Evolutionary conservation across 2,113 vertebrate species (phyloP), one percentile per base, ranked within the genome.

Genomic region (Corythornis cristatus): DNA sequence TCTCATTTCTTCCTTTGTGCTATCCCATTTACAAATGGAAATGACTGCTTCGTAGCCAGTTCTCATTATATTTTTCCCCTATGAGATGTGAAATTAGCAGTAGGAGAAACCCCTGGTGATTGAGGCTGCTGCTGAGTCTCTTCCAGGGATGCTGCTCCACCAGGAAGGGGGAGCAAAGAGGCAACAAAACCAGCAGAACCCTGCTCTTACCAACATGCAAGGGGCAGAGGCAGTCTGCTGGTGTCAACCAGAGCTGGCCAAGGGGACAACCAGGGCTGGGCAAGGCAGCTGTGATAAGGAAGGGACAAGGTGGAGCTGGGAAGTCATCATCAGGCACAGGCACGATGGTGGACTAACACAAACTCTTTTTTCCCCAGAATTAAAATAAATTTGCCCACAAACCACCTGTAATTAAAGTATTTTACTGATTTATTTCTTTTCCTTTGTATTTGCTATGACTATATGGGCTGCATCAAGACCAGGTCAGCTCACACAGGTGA

Each of bases 1-100:
- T 88, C 93, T 96, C 68, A 64, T 91, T 94, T 94, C 88, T 88
- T 81, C 48, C 65, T 88, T 96, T 94, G 95, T 94, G 90, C 76
- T 83, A 4, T 28, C 56, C 83, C 66, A 56, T 88, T 95, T 78
- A 68, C 86, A 91, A 91, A 90, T 94, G 92, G 88, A 96, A 96
- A 96, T 93, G n/a, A 88, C 85, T 91, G 88, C 86, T 91, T 92
- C 50, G 0, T 64, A 83, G 83, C 92, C 86, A 90, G 76, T 70
- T 89, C 77, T 93, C 58, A 40, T 93, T 96, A 75, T 82, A 37
- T 67, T 92, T 84, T 48, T 84, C 40, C 65, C 66, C 89, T 53
- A 14, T 16, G 81, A 88, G 76, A 88, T 40, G 43, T 54, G 88
- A 83, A 89, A 88, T 90, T 48, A 89, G 85, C 67, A 20, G 23